Evolutionary conservation across 1,140 invertebrate genomes (phyloP).

Genomic region (Elymnias hypermnestra): DNA sequence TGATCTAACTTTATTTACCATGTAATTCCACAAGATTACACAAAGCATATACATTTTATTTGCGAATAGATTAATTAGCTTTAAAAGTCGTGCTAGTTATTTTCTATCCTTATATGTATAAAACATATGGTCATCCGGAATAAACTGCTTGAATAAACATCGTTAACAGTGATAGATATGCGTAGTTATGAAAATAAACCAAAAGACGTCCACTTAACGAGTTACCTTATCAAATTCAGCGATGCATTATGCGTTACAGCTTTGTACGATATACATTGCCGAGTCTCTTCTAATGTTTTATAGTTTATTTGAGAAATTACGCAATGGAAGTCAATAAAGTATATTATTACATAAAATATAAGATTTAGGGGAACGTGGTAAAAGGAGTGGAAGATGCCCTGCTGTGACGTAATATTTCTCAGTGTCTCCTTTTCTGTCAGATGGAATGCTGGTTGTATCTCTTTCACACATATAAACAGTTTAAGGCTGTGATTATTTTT

Average conservation of each 20-base stretch:
- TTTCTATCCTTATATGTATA: slow-evolving; percentile 7
- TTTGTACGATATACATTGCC: slow-evolving; percentile 27
- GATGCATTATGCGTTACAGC: not conserved
- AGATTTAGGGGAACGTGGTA: no score
- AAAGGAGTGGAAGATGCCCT: slow-evolving; percentile 47
- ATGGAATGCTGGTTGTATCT: slow-evolving; percentile 49
- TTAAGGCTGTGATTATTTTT: slow-evolving; percentile 45
- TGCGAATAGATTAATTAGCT: no score
- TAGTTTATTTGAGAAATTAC: slow-evolving; percentile 8
- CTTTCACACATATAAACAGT: slow-evolving; percentile 61
- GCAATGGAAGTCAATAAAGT: slow-evolving; percentile 29
- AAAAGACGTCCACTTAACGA: slow-evolving; percentile 63
- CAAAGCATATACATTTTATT: no score
- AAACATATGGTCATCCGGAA: slow-evolving; percentile 32
- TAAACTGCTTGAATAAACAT: slow-evolving; percentile 72
- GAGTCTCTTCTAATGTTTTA: no score
- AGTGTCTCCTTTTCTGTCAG: slow-evolving; percentile 58
- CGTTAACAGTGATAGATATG: slow-evolving; percentile 74
- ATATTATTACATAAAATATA: no score
- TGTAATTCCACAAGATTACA: no score
- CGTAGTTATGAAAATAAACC: slow-evolving; percentile 73
- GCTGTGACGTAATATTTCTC: slow-evolving; percentile 71
- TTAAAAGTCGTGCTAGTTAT: no score
- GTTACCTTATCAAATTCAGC: slow-evolving; percentile 31
- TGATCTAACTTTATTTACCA: no score